Base-by-base conservation (phyloP, 2,113 vertebrate genomes). In the Phoenicopterus ruber region DNA sequence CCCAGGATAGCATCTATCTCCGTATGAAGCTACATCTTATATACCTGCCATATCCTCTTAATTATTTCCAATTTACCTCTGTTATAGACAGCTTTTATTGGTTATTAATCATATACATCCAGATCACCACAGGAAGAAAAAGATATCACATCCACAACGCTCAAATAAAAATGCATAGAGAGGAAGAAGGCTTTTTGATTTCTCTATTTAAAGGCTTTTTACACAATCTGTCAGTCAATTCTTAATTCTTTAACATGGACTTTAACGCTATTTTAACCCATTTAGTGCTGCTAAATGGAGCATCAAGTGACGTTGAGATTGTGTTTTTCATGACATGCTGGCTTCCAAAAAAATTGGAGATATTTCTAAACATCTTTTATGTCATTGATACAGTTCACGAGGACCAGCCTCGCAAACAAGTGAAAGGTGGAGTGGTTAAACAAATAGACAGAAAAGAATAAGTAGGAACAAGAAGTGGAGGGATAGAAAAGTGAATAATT, bases 61-160 rank as follows among this genome's bases (percentile, higher is more conserved):
- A 87, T 87, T 95, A 89, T 93, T 90, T 71, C 61, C 73, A 49
- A 76, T 88, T 74, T 85, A 67, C 42, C 29, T 90, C 82, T 90
- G 61, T 42, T 88, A 44, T 54, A 63, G 34, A 32, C 52, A 47
- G 47, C 17, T 82, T 82, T 88, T 85, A 22, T 34, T 82, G 42
- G n/a, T 58, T 95, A 69, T 90, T 85, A 76, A 63, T 92, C 38
- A 71, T 55, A 16, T 5, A 76, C 11, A 0, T 12, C n/a, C 61
- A 63, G 11, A 42, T 58, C 38, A 63, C 44, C 34, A 79, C 26
- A 76, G n/a, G n/a, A 86, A 85, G 40, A 85, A 92, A 54, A 90
- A 63, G 2, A 49, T 13, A 36, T 21, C n/a, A 66, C 40, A 74
- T 54, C 42, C 52, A 55, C 50, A 83, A 70, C 89, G 47, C 25